phyloP scores from a whole-genome alignment of 2,797 vertebrate species.

The Pantherophis vulpinus region DNA sequence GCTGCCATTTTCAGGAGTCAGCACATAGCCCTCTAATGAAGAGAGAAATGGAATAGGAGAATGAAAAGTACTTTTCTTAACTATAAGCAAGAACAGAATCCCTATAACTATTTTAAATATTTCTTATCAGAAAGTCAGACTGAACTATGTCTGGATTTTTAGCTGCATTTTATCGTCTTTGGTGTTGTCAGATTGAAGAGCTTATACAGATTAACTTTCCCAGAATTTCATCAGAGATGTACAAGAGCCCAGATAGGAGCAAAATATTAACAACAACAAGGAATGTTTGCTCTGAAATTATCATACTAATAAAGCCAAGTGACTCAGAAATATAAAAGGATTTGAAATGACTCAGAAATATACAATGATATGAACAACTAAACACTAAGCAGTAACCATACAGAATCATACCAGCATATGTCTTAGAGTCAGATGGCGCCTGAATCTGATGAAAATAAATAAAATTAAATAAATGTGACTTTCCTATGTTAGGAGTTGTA shows the following conservation, averaged over 20 bases:
- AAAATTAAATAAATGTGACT: not conserved
- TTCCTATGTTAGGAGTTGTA: not conserved
- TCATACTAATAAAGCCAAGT: not conserved
- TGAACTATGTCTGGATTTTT: slow-evolving; percentile 21
- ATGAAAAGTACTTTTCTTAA: slow-evolving; percentile 45
- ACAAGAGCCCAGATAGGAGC: slow-evolving; percentile 44
- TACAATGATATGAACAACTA: not conserved
- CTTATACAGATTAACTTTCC: slow-evolving; percentile 57
- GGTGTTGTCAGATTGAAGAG: slow-evolving; percentile 21
- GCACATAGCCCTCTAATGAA: slow-evolving; percentile 9
- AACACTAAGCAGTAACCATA: not conserved
- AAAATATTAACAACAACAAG: slow-evolving; percentile 42
- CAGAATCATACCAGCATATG: not conserved
- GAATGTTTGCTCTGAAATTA: slow-evolving; percentile 57
- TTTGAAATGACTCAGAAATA: not conserved
- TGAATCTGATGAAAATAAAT: not conserved
- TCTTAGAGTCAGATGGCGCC: not conserved
- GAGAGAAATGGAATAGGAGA: slow-evolving; percentile 36
- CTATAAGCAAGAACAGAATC: slow-evolving; percentile 37
- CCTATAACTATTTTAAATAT: slow-evolving; percentile 17
- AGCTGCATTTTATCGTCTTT: slow-evolving; percentile 31
- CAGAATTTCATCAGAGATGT: slow-evolving; percentile 47
- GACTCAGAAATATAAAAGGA: not conserved
- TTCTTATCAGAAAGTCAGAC: slow-evolving; percentile 30
- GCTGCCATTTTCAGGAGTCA: not conserved